Evolutionary conservation across 2,888 invertebrate genomes (phyloP), one percentile per base, ranked within the genome.

Genomic region (Molorchus minor): DNA sequence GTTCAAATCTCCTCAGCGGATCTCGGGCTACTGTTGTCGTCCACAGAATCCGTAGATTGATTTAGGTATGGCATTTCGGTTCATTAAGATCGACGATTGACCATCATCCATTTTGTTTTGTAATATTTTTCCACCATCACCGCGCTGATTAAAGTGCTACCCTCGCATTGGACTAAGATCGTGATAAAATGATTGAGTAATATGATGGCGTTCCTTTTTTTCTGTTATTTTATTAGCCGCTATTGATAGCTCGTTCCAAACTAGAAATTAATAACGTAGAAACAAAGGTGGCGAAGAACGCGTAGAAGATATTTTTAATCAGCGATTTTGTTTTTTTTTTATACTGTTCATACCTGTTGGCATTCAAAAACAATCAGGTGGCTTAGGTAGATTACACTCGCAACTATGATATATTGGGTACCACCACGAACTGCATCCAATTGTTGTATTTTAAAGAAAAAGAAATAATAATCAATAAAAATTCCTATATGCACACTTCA

Each of bases 11-110:
- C 62, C 64, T 70, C 70, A 60, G 67, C 64, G 64, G 64, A 73
- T 71, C 73, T 74, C 36, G 19, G 64, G 71, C 73, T 73, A 73
- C 71, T 69, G 73, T 71, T 70, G 69, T 67, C 66, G 69, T 67
- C 66, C 66, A 67, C 45, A 69, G 65, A 64, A 70, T 68, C 68
- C 61, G 63, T 61, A 71, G 72, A 75, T 74, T 74, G 72, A 74
- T 74, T 70, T 70, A 68, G 69, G 72, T 69, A 70, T 71, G 71
- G 72, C 72, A 71, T 72, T 71, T 70, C 69, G 65, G 66, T 63
- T 75, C 75, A 72, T 75, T 75, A 72, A 72, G 72, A 74, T 74
- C 70, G 65, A 63, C 70, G 73, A 74, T 74, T 72, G 71, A 69
- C 67, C 65, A 68, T 65, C 69, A 64, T 71, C 66, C 65, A 66